Base-by-base conservation (phyloP, 2,113 vertebrate genomes). In the Festucalex cinctus region DNA sequence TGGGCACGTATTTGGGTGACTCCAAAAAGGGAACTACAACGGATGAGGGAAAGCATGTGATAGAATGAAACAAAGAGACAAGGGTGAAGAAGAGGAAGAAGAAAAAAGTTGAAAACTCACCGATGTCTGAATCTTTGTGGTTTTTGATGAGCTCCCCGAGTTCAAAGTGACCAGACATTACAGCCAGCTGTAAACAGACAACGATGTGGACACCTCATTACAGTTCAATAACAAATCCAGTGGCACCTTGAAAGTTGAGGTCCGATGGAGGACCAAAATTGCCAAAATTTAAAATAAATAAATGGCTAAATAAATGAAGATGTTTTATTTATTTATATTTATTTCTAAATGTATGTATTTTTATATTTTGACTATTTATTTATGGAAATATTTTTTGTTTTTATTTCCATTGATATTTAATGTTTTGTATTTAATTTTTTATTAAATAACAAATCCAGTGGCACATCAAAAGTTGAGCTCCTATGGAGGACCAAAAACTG, bases 91-190 rank as follows among this genome's bases (percentile, higher is more conserved):
- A 36, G 35, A 39, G 5, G 9, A 3, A 48, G 5, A 32, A 39
- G 5, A 6, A 3, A 48, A 6, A 32, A 32, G 28, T 32, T 32
- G 13, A 73, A 53, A 13, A 68, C 94, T 91, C 79, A 97, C 95
- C 95, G 70, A 94, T 75, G 72, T 97, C 94, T 64, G 92, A 71
- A 49, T 94, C 94, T 37, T 92, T 92, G 71, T 97, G 95, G 84
- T 93, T 97, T 84, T 95, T 94, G 76, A 97, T 94, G 77, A 96
- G 88, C 83, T 97, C 95, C 68, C 94, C 95, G 3, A 97, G 90
- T 80, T 97, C 95, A 82, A 97, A 97, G 79, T 97, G 91, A 54
- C 95, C 95, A 62, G 94, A 92, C 71, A 96, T 93, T 70, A 97
- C 93, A 9, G 95, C 94, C 22, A 96, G 87, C 95, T 97, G 84